phyloP scores from a whole-genome alignment of 2,888 invertebrate genomes.

The Brachypterus glaber region DNA sequence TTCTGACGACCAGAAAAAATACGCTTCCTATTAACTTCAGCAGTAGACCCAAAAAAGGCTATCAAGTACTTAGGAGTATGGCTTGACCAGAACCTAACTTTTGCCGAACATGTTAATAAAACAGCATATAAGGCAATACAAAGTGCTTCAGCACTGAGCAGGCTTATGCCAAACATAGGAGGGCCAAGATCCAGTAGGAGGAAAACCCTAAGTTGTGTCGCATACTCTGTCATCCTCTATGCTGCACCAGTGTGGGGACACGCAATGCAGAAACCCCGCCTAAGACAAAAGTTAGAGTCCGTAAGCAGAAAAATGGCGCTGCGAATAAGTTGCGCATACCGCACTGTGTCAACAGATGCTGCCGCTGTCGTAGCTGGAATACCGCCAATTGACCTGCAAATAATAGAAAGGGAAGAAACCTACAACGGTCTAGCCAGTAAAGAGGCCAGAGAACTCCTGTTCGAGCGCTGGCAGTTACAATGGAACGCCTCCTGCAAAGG shows the following conservation, averaged over 20 bases:
- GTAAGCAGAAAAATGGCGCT: constrained; percentile 4
- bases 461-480: background rate
- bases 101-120: constrained; percentile 7
- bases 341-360: constrained; percentile 3
- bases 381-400: constrained; percentile 1
- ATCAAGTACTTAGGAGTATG: constrained; percentile 12
- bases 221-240: constrained; percentile 1
- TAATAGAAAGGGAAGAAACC: background rate
- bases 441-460: background rate
- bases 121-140: constrained; percentile 1
- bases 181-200: background rate
- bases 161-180: no score
- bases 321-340: constrained; percentile 3
- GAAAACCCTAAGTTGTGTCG: background rate
- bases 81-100: constrained; percentile 4
- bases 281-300: constrained; percentile 1
- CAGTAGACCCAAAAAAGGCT: constrained; percentile 1
- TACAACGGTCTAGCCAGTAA: background rate
- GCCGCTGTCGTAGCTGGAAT: background rate
- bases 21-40: no score
- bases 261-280: constrained; percentile 4
- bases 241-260: constrained; percentile 5
- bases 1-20: constrained; percentile 9
- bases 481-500: constrained; percentile 5
- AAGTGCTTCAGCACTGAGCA: no score